phyloP scores from a whole-genome alignment of 2,797 vertebrate genomes.

The Esox lucius region DNA sequence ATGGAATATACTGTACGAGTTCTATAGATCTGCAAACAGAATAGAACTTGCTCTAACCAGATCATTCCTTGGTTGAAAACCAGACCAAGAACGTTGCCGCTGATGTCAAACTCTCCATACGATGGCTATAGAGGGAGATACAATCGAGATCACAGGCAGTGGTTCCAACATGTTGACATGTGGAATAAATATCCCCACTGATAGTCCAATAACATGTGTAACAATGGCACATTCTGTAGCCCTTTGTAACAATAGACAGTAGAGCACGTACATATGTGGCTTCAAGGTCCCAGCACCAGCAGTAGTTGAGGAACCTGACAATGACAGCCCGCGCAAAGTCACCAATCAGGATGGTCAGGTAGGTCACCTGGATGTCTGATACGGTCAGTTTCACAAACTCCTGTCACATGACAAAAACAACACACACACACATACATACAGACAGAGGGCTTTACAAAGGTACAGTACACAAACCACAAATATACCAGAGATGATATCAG shows the following conservation, averaged over 20 bases:
- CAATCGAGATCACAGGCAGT: conserved; percentile 14
- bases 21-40: not conserved
- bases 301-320: conserved; percentile 96
- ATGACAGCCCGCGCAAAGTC: conserved; percentile 95
- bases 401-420: conserved; percentile 68
- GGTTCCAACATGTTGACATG: not conserved
- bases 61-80: conserved; percentile 99
- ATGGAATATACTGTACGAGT: not conserved
- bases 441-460: not conserved
- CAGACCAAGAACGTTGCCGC: conserved; percentile 93
- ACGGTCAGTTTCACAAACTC: conserved; percentile 95
- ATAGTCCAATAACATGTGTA: not conserved
- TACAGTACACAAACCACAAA: not conserved
- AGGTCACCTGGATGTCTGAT: conserved; percentile 95
- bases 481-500: not conserved
- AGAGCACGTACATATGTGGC: conserved; percentile 90
- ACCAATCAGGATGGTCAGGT: conserved; percentile 93
- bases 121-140: conserved; percentile 80
- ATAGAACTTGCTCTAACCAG: conserved; percentile 75
- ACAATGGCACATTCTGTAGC: not conserved
- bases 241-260: not conserved
- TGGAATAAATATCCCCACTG: not conserved
- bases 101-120: conserved; percentile 97
- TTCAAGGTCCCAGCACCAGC: conserved; percentile 99
- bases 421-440: too few species aligned